Base-by-base conservation (phyloP, 2,797 vertebrate species). In the Chromobotia macracanthus region DNA sequence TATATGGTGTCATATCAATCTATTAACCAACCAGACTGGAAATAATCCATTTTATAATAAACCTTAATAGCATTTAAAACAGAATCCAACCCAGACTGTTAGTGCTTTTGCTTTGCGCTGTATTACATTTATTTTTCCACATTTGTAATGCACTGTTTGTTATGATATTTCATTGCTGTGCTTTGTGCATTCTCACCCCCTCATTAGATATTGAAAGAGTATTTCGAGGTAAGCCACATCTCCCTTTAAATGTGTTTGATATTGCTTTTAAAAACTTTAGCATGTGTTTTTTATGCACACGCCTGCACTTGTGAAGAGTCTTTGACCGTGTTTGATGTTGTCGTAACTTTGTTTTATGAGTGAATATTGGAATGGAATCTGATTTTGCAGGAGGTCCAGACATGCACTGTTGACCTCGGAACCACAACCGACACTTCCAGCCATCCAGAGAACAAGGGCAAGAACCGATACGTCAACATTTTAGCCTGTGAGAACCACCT, bases 121-220 rank as follows among this genome's bases (percentile, higher is more conserved):
- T 89, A 85, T 87, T 89, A 50, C 86, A 12, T 77, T 84, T 79
- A 84, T 84, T 88, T 87, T 79, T 88, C 87, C 68, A 31, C 25
- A 64, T 73, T 58, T 89, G 83, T 92, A n/a, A 87, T 35, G 31
- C 31, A 35, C 2, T 35, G n/a, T n/a, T n/a, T n/a, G n/a, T 91
- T 85, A 86, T 90, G 93, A 91, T 95, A 95, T 95, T 90, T 94
- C 93, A 93, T 95, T 93, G 92, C 94, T 92, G 93, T 95, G 94
- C 93, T 95, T 94, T 95, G 95, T 95, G 93, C 95, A 95, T 94
- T 95, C 84, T 86, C 95, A 93, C 94, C 94, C 89, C 94, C 92
- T 91, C 93, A 91, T 96, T 96, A 99, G 97, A 96, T 94, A 93
- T 94, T 99, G 93, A 99, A 96, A 95, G 93, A 97, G 92, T 97